phyloP scores from a whole-genome alignment of 2,113 vertebrate species.

The Arizona elegans region DNA sequence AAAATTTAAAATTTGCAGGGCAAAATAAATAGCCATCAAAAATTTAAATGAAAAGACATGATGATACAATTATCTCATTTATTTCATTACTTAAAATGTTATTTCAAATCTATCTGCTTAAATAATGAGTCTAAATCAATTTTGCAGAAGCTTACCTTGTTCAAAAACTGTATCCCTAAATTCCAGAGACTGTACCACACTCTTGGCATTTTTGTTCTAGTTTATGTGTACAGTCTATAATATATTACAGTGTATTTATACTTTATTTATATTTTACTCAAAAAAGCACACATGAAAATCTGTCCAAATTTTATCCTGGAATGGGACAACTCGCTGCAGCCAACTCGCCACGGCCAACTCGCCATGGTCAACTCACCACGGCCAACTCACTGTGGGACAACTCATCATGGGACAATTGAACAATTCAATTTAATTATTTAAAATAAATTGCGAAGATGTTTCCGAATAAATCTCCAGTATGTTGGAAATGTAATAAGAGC shows the following conservation, averaged over 20 bases:
- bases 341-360: neutral
- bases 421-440: neutral
- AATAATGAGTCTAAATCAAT: neutral
- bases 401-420: neutral
- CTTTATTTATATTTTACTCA: neutral
- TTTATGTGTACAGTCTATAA: neutral
- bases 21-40: neutral
- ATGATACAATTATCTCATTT: neutral
- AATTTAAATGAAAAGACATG: neutral
- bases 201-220: neutral
- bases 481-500: too few relatives aligned
- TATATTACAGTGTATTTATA: neutral
- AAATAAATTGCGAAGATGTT: neutral
- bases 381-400: neutral
- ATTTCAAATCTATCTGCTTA: neutral
- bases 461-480: too few relatives aligned
- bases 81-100: neutral
- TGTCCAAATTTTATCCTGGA: neutral
- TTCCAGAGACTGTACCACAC: neutral
- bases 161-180: neutral
- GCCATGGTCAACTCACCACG: rapidly evolving
- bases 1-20: neutral
- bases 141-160: neutral
- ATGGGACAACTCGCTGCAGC: neutral
- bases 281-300: neutral